Evolutionary conservation across 2,797 vertebrate species (phyloP), one percentile per base, ranked within the genome.

Genomic region (Monodelphis domestica): DNA sequence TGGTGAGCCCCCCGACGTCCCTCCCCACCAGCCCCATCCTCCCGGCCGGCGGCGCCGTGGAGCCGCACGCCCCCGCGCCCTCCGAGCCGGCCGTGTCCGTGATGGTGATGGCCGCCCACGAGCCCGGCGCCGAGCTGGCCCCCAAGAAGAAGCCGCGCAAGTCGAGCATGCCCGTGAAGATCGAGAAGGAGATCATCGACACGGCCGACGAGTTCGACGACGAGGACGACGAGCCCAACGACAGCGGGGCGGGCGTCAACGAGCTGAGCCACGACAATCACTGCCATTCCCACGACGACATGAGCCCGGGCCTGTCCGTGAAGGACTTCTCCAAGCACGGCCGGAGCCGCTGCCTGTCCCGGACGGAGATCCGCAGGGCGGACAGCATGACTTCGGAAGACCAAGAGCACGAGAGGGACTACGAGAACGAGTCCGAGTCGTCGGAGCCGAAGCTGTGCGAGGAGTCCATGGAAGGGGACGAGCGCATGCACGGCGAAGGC

Each of bases 151-250:
- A 99, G 96, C 99, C 99, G 95, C 99, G 99, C 91, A 99, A 99
- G 97, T 99, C 99, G 0, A 99, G 99, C 98, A 99, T 99, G 99
- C 99, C 99, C 87, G 99, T 99, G 56, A 99, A 99, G 98, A 99
- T 99, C 89, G 99, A 99, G 97, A 99, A 99, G 97, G 99, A 99
- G 97, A 98, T 99, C n/a, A 99, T 99, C 0, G 99, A 99, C 91
- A 99, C 99, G 17, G 99, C 99, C 0, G 99, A 99, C 94, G 99
- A 99, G 91, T 99, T 99, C 90, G 99, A 99, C 15, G 99, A 99
- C 11, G 99, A 99, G 97, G 99, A 99, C 0, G 99, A 99, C n/a
- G 99, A 99, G 5, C 99, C 99, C 94, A 98, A 98, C 45, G 99
- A 99, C 0, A 98, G 99, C 30, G 98, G 94, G 56, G 90, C 96